These are phyloP conservation scores for Galbula dea DNA, from an alignment of 2,113 vertebrate species.

Conservation along the genomic window DNA sequence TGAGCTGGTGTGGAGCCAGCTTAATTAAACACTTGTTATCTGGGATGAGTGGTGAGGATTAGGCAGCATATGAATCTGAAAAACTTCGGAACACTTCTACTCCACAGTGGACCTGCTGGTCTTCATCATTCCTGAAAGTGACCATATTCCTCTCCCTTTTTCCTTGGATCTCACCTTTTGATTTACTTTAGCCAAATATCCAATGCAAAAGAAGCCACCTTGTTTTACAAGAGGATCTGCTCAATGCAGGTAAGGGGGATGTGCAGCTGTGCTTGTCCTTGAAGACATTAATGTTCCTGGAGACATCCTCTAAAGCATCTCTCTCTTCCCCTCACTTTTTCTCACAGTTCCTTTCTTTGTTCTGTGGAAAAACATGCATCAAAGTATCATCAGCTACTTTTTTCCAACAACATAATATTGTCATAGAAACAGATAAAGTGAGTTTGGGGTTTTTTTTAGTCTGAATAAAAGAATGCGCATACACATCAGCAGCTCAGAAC, in stretches of 20 bases:
- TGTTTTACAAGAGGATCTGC: neutral
- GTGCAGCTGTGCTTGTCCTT: neutral
- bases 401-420: conserved; percentile 16
- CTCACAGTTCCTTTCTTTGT: conserved; percentile 37
- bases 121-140: neutral
- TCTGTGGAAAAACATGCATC: conserved; percentile 4
- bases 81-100: neutral
- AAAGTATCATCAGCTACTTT: conserved; percentile 50
- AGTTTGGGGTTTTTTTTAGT: neutral
- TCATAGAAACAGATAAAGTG: conserved; percentile 5
- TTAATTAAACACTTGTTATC: neutral
- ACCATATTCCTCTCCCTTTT: neutral
- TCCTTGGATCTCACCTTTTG: neutral
- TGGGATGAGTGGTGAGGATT: neutral
- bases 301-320: neutral
- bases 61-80: neutral
- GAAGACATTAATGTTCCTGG: neutral
- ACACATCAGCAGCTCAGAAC: neutral
- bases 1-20: neutral
- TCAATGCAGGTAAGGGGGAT: neutral
- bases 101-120: neutral
- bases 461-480: neutral
- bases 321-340: neutral
- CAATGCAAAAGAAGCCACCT: neutral
- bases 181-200: neutral